Conservation (phyloP, 2,888 invertebrate species). For the Augiades crinisus region DNA sequence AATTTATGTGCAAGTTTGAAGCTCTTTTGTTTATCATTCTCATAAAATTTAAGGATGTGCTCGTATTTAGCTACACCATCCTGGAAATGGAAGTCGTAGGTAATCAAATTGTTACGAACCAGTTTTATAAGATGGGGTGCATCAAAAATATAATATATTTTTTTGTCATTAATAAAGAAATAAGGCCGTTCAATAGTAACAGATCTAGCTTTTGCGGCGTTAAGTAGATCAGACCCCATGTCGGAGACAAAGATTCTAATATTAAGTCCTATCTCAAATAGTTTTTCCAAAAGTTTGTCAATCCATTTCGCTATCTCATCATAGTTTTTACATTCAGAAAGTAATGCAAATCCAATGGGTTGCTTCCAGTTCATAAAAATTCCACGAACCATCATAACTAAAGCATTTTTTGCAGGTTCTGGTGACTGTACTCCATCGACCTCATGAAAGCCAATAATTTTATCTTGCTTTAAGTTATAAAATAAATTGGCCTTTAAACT, state of each 20-base stretch:
- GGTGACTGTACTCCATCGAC: slow-evolving; percentile 33
- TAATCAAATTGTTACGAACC: slow-evolving; percentile 36
- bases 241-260: slow-evolving; percentile 35
- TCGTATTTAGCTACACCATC: slow-evolving; percentile 37
- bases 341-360: slow-evolving; percentile 35
- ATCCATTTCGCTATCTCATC: slow-evolving; percentile 33
- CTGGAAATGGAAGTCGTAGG: slow-evolving; percentile 38
- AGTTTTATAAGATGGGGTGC: slow-evolving; percentile 39
- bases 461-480: slow-evolving; percentile 35
- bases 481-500: slow-evolving; percentile 34
- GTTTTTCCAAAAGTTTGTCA: slow-evolving; percentile 34
- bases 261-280: slow-evolving; percentile 36
- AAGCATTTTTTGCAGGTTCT: slow-evolving; percentile 33
- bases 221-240: slow-evolving; percentile 32
- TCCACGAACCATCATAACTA: slow-evolving; percentile 37
- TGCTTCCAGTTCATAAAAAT: slow-evolving; percentile 36
- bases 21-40: slow-evolving; percentile 32
- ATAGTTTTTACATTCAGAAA: slow-evolving; percentile 30
- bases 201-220: slow-evolving; percentile 30
- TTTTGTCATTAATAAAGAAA: slow-evolving; percentile 36
- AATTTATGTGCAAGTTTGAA: slow-evolving; percentile 39
- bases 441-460: slow-evolving; percentile 39
- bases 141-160: slow-evolving; percentile 43
- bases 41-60: slow-evolving; percentile 38
- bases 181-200: slow-evolving; percentile 35